Conservation (phyloP, 2,888 invertebrate species). For the Rhodophaea formosa region DNA sequence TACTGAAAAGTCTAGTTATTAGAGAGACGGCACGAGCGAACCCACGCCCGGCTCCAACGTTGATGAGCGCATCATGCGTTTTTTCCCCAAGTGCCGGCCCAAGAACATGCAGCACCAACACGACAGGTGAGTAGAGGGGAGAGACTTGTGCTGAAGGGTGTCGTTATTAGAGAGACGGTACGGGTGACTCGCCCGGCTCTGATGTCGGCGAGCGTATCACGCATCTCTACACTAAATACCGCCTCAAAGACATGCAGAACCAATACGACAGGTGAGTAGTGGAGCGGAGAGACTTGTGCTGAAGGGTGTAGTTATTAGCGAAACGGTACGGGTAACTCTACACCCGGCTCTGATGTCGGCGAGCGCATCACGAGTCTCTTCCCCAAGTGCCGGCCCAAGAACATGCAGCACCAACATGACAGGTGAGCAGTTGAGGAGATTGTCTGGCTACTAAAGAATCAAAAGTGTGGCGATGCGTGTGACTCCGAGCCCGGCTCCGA, state of each 20-base stretch:
- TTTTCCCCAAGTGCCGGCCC: slow-evolving; percentile 94
- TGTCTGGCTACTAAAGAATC: no score
- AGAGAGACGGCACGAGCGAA: slow-evolving; percentile 76
- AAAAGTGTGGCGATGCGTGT: slow-evolving; percentile 75
- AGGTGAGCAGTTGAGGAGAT: slow-evolving; percentile 52
- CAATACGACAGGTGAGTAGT: slow-evolving; percentile 65
- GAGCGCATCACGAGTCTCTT: slow-evolving; percentile 92
- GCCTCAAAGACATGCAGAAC: slow-evolving; percentile 83
- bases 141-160: no score
- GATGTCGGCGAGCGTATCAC: slow-evolving; percentile 88
- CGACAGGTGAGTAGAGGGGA: slow-evolving; percentile 62
- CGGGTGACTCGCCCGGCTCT: slow-evolving; percentile 78
- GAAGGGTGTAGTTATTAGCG: no score
- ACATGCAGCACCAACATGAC: slow-evolving; percentile 76
- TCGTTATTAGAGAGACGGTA: no score
- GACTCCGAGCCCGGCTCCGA: slow-evolving; percentile 76
- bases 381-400: slow-evolving; percentile 91
- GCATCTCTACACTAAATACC: slow-evolving; percentile 92
- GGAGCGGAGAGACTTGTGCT: slow-evolving; percentile 18
- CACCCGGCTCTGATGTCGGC: slow-evolving; percentile 80
- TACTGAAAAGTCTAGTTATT: no score
- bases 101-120: slow-evolving; percentile 78
- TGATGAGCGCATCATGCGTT: slow-evolving; percentile 89
- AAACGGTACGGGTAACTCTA: slow-evolving; percentile 75
- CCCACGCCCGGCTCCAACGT: no score